phyloP scores from a whole-genome alignment of 2,797 vertebrate species.

The Scleropages formosus region DNA sequence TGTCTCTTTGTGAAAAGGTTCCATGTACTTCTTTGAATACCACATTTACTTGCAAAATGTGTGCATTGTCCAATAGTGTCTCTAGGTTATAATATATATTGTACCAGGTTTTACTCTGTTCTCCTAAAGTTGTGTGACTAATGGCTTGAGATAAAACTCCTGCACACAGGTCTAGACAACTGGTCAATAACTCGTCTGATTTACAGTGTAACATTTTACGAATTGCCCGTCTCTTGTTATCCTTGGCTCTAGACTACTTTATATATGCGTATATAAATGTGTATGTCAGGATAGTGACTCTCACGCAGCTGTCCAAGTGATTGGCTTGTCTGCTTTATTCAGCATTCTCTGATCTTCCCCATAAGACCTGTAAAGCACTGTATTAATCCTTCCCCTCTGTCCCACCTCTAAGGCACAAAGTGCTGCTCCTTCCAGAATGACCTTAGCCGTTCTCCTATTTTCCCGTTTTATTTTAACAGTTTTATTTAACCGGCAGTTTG shows the following conservation, averaged over 20 bases:
- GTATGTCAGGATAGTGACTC: background rate
- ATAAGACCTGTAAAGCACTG: conserved; percentile 13
- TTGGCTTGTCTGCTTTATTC: conserved; percentile 27
- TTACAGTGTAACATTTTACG: conserved; percentile 10
- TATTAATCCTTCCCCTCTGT: conserved; percentile 26
- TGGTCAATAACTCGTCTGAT: background rate
- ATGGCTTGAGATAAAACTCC: background rate
- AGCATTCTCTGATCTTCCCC: conserved; percentile 13
- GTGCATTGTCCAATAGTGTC: too few species aligned
- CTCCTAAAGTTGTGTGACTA: conserved; percentile 2
- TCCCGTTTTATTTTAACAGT: background rate
- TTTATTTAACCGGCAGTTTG: background rate
- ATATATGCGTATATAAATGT: background rate
- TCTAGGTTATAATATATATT: too few species aligned
- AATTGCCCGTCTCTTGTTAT: background rate
- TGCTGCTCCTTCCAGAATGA: conserved; percentile 3
- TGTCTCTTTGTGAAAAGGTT: background rate
- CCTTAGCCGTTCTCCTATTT: conserved; percentile 6
- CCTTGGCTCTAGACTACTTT: background rate
- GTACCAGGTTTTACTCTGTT: background rate
- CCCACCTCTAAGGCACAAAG: conserved; percentile 17
- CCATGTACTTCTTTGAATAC: too few species aligned
- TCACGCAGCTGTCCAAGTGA: conserved; percentile 14
- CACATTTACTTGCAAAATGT: too few species aligned
- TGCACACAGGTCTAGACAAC: background rate